A percentile compares a stretch with the other conserved stretches of the same genome.
phyloP scores from a whole-genome alignment of 2,888 invertebrate species.

The Melieria picta region DNA sequence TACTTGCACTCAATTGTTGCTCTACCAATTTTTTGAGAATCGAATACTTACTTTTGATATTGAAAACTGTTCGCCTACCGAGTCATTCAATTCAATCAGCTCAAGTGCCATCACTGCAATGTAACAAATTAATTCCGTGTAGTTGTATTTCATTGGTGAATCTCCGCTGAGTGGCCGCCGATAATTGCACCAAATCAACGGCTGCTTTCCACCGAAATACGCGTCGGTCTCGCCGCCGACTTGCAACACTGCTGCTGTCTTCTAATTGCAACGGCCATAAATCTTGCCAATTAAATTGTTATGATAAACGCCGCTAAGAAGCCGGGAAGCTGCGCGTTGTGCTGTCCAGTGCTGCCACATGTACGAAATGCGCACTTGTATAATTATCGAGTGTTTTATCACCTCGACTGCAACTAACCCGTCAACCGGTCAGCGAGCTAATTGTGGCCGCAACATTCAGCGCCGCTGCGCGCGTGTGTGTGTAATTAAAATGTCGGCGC shows the following conservation, averaged over 20 bases:
- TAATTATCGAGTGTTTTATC: conserved; percentile 37
- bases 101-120: too few relatives aligned
- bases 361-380: conserved; percentile 20
- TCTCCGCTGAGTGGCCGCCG: too few relatives aligned
- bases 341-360: neutral
- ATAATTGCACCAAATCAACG: too few relatives aligned
- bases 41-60: too few relatives aligned
- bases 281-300: conserved; percentile 67
- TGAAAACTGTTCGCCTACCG: too few relatives aligned
- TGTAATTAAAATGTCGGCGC: conserved; percentile 63
- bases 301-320: conserved; percentile 21
- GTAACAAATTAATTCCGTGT: too few relatives aligned
- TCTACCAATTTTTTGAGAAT: too few relatives aligned
- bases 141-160: too few relatives aligned
- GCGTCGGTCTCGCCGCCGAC: neutral
- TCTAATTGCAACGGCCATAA: conserved; percentile 65
- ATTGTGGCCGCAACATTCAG: neutral
- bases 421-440: too few relatives aligned
- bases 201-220: neutral
- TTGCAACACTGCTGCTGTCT: conserved; percentile 43
- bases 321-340: neutral
- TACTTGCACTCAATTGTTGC: too few relatives aligned
- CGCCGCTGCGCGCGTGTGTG: conserved; percentile 14
- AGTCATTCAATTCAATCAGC: too few relatives aligned
- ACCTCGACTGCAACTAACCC: conserved; percentile 23